Conservation (phyloP, 2,888 invertebrate species). For the Camptogramma bilineatum region DNA sequence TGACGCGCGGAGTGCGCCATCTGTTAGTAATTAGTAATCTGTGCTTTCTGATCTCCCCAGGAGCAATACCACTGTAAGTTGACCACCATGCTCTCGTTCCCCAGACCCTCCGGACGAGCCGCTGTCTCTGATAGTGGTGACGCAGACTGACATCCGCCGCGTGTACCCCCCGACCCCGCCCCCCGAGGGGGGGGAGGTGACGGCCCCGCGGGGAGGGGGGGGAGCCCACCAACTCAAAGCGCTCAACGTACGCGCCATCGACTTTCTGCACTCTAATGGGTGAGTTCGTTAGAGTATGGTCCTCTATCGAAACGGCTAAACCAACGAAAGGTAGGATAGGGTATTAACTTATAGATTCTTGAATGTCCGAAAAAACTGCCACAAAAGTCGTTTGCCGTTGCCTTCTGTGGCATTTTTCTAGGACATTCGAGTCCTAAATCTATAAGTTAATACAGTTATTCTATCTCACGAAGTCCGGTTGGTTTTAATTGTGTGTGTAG, state of each 20-base stretch:
- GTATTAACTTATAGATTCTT: too few species aligned
- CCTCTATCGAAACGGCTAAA: neutral
- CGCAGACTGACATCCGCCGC: slow-evolving; percentile 87
- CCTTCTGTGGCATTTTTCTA: too few species aligned
- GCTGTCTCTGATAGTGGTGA: slow-evolving; percentile 89
- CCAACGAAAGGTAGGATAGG: neutral
- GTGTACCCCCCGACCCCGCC: slow-evolving; percentile 61
- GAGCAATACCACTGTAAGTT: neutral
- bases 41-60: neutral
- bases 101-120: slow-evolving; percentile 87
- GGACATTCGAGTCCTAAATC: too few species aligned
- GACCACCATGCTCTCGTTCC: slow-evolving; percentile 23
- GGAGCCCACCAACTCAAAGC: slow-evolving; percentile 57
- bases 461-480: too few species aligned
- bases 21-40: too few species aligned
- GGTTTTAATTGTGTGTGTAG: too few species aligned
- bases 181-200: neutral
- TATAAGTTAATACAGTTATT: too few species aligned
- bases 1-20: too few species aligned
- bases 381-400: too few species aligned
- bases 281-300: slow-evolving; percentile 33
- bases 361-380: too few species aligned
- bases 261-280: slow-evolving; percentile 73
- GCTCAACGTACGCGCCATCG: slow-evolving; percentile 73
- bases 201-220: slow-evolving; percentile 11